Evolutionary conservation across 2,888 invertebrate genomes (phyloP).

Genomic region (Orthosia cruda): DNA sequence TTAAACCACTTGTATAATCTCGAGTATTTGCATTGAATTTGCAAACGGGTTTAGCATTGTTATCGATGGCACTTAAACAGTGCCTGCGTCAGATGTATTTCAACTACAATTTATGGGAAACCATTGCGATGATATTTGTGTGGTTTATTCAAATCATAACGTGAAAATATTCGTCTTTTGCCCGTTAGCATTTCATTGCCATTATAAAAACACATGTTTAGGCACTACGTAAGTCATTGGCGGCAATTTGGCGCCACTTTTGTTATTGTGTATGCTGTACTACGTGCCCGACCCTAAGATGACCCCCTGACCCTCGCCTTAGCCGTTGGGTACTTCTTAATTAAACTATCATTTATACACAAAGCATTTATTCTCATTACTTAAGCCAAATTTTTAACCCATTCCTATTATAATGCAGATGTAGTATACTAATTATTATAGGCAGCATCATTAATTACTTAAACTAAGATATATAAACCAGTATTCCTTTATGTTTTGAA

Average conservation of each 20-base stretch:
- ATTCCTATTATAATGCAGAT: background rate
- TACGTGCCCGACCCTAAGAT: background rate
- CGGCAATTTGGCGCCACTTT: conserved; percentile 63
- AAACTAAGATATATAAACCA: too few species aligned
- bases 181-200: conserved; percentile 14
- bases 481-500: conserved; percentile 8
- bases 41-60: conserved; percentile 80
- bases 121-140: conserved; percentile 11
- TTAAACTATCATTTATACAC: too few species aligned
- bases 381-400: background rate
- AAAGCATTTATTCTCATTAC: background rate
- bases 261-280: conserved; percentile 31
- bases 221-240: conserved; percentile 26
- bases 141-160: background rate
- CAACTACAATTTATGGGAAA: conserved; percentile 8
- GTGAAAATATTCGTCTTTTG: conserved; percentile 7
- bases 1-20: conserved; percentile 47
- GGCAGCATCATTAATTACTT: background rate
- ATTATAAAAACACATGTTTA: conserved; percentile 53
- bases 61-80: conserved; percentile 69
- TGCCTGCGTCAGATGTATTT: conserved; percentile 35
- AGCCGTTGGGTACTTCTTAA: conserved; percentile 25
- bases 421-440: background rate
- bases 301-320: background rate
- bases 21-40: conserved; percentile 57